A percentile compares a stretch with the other conserved stretches of the same genome.
phyloP scores from a whole-genome alignment of 2,888 invertebrate genomes.

The Busseola fusca region DNA sequence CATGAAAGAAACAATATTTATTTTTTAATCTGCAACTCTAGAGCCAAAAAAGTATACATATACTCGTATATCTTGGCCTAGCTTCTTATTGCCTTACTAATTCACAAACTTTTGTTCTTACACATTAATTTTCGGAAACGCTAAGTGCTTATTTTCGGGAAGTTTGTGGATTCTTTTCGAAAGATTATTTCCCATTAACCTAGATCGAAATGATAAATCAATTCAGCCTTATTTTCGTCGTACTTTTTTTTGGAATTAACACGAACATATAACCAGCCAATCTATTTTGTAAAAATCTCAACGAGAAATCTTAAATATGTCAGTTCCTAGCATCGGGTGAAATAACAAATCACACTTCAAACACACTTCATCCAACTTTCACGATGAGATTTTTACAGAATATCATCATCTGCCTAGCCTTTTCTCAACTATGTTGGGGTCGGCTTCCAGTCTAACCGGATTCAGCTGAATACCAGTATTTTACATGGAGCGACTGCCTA shows the following conservation, averaged over 20 bases:
- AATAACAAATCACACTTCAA: background rate
- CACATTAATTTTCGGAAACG: constrained; percentile 67
- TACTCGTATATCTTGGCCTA: constrained; percentile 53
- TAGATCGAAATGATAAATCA: constrained; percentile 46
- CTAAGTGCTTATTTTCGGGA: constrained; percentile 62
- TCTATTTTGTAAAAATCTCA: background rate
- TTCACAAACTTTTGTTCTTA: constrained; percentile 66
- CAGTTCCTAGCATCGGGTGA: background rate
- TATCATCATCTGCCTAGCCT: no score
- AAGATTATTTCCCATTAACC: constrained; percentile 47
- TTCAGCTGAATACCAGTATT: no score
- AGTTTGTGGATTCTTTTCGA: constrained; percentile 42
- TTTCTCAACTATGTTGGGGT: no score
- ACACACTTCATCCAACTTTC: background rate
- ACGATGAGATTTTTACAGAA: background rate
- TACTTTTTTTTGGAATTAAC: background rate
- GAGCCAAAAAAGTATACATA: constrained; percentile 66
- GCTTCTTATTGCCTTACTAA: constrained; percentile 67
- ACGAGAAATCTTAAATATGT: background rate
- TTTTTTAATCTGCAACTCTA: constrained; percentile 54
- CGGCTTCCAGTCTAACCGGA: no score
- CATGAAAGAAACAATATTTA: constrained; percentile 49
- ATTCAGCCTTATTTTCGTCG: constrained; percentile 20
- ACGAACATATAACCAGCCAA: background rate
- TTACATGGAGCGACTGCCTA: no score